These are phyloP conservation scores for Lamprologus ornatipinnis DNA, from an alignment of 2,113 vertebrate species.

Conservation along the genomic window DNA sequence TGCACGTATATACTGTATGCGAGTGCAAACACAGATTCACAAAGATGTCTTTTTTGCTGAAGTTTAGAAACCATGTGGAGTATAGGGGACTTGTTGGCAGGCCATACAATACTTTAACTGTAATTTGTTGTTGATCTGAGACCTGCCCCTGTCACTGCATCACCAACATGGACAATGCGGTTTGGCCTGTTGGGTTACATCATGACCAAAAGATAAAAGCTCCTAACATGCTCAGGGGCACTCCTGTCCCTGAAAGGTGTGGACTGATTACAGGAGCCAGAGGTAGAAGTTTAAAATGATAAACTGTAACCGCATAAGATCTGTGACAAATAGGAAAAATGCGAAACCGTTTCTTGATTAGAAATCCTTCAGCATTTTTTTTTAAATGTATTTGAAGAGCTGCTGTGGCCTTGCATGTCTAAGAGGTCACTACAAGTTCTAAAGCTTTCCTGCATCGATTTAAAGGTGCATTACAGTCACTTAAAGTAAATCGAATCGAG, in stretches of 20 bases:
- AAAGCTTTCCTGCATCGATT: neutral
- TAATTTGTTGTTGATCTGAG: constrained; percentile 1
- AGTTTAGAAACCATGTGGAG: neutral
- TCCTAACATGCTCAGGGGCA: neutral
- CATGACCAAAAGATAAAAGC: neutral
- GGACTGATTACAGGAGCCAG: neutral
- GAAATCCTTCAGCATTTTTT: neutral
- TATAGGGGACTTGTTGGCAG: neutral
- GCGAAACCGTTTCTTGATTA: accelerated
- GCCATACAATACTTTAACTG: neutral
- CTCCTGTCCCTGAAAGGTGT: neutral
- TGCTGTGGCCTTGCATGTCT: neutral
- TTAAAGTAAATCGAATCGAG: neutral
- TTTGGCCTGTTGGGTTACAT: constrained; percentile 56
- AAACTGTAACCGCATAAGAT: neutral
- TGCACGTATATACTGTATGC: neutral
- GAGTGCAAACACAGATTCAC: neutral
- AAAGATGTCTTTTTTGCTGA: neutral
- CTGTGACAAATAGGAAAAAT: neutral
- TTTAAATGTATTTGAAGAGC: neutral
- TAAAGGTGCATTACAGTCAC: neutral
- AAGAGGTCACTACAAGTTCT: neutral
- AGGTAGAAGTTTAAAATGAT: neutral
- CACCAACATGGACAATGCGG: constrained; percentile 31
- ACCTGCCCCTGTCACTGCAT: neutral